Evolutionary conservation across 2,797 vertebrate genomes (phyloP).

Genomic region (Cichlasoma orientale): DNA sequence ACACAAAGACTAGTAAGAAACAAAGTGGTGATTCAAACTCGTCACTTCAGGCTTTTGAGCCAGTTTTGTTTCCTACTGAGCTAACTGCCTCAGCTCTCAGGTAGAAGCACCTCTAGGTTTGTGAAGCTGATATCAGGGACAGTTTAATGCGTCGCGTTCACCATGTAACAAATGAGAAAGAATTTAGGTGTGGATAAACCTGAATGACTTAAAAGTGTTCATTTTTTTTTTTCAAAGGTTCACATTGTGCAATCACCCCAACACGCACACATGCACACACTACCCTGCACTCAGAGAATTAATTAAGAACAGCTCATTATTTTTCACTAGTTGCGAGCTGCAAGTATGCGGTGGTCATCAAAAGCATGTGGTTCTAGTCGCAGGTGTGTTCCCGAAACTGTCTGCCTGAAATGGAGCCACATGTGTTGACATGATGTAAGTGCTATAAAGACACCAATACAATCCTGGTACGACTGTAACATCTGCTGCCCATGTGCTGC

Average conservation of each 20-base stretch:
- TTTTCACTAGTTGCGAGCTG: constrained; percentile 23
- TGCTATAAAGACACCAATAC: constrained; percentile 5
- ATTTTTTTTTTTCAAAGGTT: not conserved
- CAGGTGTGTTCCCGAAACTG: constrained; percentile 66
- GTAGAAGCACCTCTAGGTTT: not conserved
- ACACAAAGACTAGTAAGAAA: no score
- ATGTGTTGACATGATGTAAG: constrained; percentile 43
- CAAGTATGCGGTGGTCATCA: constrained; percentile 51
- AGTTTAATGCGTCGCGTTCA: not conserved
- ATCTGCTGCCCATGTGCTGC: constrained; percentile 63
- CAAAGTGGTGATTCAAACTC: no score
- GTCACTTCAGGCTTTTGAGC: no score
- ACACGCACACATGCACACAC: not conserved
- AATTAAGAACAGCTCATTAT: constrained; percentile 12
- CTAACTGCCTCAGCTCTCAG: no score
- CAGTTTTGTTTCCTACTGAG: no score
- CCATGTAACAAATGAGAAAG: not conserved
- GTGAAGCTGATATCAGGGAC: not conserved
- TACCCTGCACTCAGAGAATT: not conserved
- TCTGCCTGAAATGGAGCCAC: constrained; percentile 43
- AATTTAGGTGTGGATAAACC: not conserved
- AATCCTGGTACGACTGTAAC: constrained; percentile 43
- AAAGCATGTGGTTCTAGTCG: constrained; percentile 67
- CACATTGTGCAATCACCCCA: not conserved
- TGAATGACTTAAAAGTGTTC: not conserved